Base-by-base conservation (phyloP, 2,113 vertebrate species). In the Delphinus delphis region DNA sequence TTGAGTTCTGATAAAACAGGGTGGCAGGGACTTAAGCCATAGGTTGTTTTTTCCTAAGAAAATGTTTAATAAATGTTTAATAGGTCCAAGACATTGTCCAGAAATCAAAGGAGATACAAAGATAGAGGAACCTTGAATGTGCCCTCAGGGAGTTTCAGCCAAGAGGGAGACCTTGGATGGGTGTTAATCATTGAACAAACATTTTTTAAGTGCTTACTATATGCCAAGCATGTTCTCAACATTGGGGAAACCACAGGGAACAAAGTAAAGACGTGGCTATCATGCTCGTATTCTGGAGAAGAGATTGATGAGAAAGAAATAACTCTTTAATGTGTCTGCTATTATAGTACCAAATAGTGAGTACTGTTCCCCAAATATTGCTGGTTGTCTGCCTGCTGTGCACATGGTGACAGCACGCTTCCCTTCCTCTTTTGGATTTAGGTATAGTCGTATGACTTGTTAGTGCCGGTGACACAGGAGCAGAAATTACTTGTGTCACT, bases 31-130 rank as follows among this genome's bases (percentile, higher is more conserved):
- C 44, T n/a, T 55, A 71, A 70, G 36, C 70, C 74, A 76, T 5
- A 47, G 60, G 33, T 88, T 95, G 26, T 67, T 81, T 77, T 68
- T 25, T 36, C 76, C 21, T 28, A 71, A n/a, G 53, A 96, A 77
- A 81, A 79, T 58, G 25, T 88, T 94, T 68, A 88, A 50, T 84
- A 33, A 81, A 60, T 71, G 62, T 80, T 76, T 76, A 44, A 33
- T 50, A 65, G 33, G n/a, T 83, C 65, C 38, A 47, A 80, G 85
- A 88, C 14, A 47, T 44, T 76, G 82, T 73, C 58, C 70, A 36
- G 90, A 96, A 82, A 68, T 85, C 82, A 92, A 85, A 90, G 73
- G 73, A 89, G 58, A 79, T 76, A 41, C 38, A 71, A 85, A 97
- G 83, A 91, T 33, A 71, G 89, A 98, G 85, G 83, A 77, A 31